A percentile compares a stretch with the other conserved stretches of the same genome.
phyloP scores from a whole-genome alignment of 2,888 invertebrate species.

The Drosophila pseudotalamancana region DNA sequence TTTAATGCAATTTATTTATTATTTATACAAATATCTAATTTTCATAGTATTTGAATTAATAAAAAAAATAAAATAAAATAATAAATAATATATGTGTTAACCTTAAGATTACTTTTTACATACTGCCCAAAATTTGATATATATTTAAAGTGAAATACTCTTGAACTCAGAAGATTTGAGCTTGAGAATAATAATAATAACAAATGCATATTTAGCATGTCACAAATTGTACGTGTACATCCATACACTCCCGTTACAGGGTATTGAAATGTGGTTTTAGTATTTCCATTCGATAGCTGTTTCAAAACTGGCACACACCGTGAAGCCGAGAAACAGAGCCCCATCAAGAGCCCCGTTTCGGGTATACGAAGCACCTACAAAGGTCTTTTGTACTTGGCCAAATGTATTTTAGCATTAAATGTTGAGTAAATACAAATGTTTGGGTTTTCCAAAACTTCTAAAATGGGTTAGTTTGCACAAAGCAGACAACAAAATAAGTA shows the following conservation, averaged over 20 bases:
- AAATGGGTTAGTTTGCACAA: slow-evolving; percentile 56
- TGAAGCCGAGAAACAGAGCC: slow-evolving; percentile 10
- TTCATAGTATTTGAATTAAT: no score
- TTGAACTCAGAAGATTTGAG: no score
- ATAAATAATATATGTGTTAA: no score
- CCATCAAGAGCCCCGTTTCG: slow-evolving; percentile 7
- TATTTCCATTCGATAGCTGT: slow-evolving; percentile 29
- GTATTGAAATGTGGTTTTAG: slow-evolving; percentile 22
- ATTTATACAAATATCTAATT: no score
- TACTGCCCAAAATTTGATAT: no score
- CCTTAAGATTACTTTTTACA: no score
- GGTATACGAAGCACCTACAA: slow-evolving; percentile 19
- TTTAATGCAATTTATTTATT: no score
- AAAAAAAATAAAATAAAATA: no score
- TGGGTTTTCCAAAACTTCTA: slow-evolving; percentile 51
- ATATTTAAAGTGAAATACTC: no score
- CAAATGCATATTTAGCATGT: not conserved
- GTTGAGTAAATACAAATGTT: slow-evolving; percentile 59
- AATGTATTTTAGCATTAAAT: slow-evolving; percentile 55
- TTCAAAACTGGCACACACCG: slow-evolving; percentile 48
- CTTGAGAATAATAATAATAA: no score
- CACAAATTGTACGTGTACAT: not conserved
- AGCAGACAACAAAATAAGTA: slow-evolving; percentile 9
- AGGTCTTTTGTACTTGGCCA: slow-evolving; percentile 63
- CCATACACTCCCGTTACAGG: not conserved